Base-by-base conservation (phyloP, 2,888 invertebrate species). In the Selenia dentaria region DNA sequence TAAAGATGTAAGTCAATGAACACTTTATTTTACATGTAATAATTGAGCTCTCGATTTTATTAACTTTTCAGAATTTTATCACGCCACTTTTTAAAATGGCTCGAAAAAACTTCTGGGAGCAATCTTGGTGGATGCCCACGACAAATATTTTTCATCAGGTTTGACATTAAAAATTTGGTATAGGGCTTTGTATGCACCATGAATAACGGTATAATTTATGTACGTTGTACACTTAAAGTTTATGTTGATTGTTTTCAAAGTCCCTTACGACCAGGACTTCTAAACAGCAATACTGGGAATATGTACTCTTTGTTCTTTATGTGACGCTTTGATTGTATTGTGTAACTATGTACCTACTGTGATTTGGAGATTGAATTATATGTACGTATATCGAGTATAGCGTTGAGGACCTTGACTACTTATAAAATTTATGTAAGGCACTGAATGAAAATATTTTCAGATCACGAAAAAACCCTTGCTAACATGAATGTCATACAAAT, bases 1-100 rank as follows among this genome's bases (percentile, higher is more conserved):
- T 1, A 80, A 85, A 73, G 85, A 89, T 79, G 87, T 89, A 79
- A 87, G 87, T 87, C 77, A 62, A 35, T 54, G 61, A 64, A 44
- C 39, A 53, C 33, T 18, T 4, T 22, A 8, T 22, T 4, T 3
- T 6, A 27, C n/a, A n/a, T n/a, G n/a, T n/a, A n/a, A n/a, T n/a
- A 8, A 22, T 24, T 32, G 10, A 22, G 22, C 11, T 20, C 8
- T 12, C 13, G n/a, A n/a, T 47, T 45, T 14, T 53, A 44, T 43
- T 65, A 54, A 51, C 59, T 54, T 70, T 78, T 49, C 65, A 73
- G 59, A 52, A 59, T 50, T 37, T 76, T 39, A 61, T 76, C 53
- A 71, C 65, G 54, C 64, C 67, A 56, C 44, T 78, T 35, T 72
- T 74, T 57, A 72, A 65, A 52, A 49, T 65, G 31, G 70, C 70